These are phyloP conservation scores for Beroe forskalii DNA, from an alignment of 37 sponge, comb jelly and placozoan genomes.

Conservation along the genomic window DNA sequence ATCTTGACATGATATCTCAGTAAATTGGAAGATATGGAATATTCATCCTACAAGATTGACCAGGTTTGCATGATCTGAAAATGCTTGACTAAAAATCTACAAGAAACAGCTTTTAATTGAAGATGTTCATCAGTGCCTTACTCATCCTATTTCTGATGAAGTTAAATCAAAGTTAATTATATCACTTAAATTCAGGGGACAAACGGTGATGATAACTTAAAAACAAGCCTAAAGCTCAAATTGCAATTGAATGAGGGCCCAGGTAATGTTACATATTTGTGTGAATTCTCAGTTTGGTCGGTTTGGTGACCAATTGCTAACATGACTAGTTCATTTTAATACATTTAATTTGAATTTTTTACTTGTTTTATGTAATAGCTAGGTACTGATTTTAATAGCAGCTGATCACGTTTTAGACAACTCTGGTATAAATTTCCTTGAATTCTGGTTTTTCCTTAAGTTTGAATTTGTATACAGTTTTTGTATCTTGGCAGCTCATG, in stretches of 20 bases:
- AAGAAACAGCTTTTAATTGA: background rate
- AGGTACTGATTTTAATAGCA: no score
- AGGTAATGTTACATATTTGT: no score
- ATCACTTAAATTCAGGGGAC: background rate
- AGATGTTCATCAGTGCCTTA: background rate
- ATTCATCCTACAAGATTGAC: background rate
- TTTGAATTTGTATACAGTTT: no score
- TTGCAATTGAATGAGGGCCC: background rate
- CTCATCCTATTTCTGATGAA: background rate
- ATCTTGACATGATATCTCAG: no score
- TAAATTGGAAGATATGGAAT: background rate
- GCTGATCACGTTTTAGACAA: no score
- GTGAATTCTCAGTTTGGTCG: no score
- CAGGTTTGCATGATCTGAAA: background rate
- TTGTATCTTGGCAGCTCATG: no score
- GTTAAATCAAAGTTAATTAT: background rate
- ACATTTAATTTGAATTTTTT: background rate
- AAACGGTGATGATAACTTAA: background rate
- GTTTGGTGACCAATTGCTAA: background rate
- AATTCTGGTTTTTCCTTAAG: no score
- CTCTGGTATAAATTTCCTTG: no score
- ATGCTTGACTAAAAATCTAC: background rate
- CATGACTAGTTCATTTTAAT: background rate
- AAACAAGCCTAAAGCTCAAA: constrained; percentile 24
- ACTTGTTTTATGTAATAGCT: no score